A percentile compares a stretch with the other conserved stretches of the same genome.
phyloP scores from a whole-genome alignment of 2,888 invertebrate genomes.

The Caenorhabditis plicata region DNA sequence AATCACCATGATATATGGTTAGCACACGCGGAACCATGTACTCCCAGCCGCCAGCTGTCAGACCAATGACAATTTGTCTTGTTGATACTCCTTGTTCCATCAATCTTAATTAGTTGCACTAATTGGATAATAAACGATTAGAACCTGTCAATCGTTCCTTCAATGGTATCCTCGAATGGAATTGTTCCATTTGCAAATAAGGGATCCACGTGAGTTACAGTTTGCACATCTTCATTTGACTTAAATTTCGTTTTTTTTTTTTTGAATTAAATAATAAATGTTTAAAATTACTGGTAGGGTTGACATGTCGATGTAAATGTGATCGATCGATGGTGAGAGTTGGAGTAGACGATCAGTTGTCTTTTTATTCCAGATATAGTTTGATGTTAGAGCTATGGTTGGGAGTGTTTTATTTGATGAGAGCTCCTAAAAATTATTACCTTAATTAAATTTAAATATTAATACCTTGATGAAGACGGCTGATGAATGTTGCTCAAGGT shows the following conservation, averaged over 20 bases:
- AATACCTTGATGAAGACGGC: slow-evolving; percentile 3
- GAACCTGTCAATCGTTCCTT: slow-evolving; percentile 25
- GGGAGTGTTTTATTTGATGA: slow-evolving; percentile 3
- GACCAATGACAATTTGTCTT: slow-evolving; percentile 13
- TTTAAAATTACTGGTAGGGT: slow-evolving; percentile 9
- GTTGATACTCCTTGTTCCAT: slow-evolving; percentile 20
- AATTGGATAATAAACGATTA: not conserved
- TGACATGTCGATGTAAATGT: slow-evolving; percentile 30
- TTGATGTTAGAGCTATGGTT: slow-evolving; percentile 9
- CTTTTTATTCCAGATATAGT: slow-evolving; percentile 7
- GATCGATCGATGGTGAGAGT: slow-evolving; percentile 7
- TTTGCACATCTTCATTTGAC: slow-evolving; percentile 16
- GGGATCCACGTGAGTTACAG: slow-evolving; percentile 18
- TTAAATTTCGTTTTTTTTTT: not conserved
- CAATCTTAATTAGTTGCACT: slow-evolving; percentile 5
- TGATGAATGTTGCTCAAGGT: slow-evolving; percentile 12
- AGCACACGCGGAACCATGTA: slow-evolving; percentile 14
- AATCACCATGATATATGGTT: slow-evolving; percentile 9
- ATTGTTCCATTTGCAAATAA: slow-evolving; percentile 7
- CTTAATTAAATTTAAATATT: not conserved
- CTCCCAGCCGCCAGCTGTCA: slow-evolving; percentile 25
- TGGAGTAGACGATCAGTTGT: slow-evolving; percentile 10
- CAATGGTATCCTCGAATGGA: slow-evolving; percentile 28
- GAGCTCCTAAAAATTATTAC: slow-evolving; percentile 1
- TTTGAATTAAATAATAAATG: not conserved